Conservation (phyloP, 2,888 invertebrate species). For the Mythimna ferrago region DNA sequence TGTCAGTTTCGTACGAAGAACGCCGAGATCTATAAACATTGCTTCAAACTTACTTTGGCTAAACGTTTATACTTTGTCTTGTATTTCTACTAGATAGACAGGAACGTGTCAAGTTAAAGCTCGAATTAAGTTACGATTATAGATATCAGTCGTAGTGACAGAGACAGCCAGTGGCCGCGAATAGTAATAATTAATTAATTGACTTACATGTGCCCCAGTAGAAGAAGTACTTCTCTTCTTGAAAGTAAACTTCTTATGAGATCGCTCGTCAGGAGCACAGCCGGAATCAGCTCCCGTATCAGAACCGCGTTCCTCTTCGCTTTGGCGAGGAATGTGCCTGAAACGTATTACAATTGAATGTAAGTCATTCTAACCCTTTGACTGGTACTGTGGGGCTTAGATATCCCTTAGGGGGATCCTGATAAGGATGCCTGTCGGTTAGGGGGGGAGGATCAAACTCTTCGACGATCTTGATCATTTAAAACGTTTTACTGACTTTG, state of each 20-base stretch:
- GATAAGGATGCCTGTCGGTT: no score
- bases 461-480: no score
- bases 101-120: no score
- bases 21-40: no score
- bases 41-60: no score
- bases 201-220: slow-evolving; percentile 92
- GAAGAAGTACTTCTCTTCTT: slow-evolving; percentile 97
- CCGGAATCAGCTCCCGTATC: slow-evolving; percentile 91
- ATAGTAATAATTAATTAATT: not conserved
- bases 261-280: slow-evolving; percentile 94
- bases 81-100: no score
- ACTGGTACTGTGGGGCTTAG: no score
- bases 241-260: slow-evolving; percentile 94
- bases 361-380: not conserved
- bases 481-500: no score
- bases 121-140: no score
- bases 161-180: not conserved
- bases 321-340: slow-evolving; percentile 94
- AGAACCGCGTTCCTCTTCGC: slow-evolving; percentile 92
- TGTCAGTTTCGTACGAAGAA: no score
- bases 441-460: not conserved
- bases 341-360: not conserved
- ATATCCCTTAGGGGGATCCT: not conserved
- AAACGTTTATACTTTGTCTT: no score
- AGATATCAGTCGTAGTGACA: no score